Evolutionary conservation across 2,888 invertebrate genomes (phyloP).

Genomic region (Salpingus planirostris): DNA sequence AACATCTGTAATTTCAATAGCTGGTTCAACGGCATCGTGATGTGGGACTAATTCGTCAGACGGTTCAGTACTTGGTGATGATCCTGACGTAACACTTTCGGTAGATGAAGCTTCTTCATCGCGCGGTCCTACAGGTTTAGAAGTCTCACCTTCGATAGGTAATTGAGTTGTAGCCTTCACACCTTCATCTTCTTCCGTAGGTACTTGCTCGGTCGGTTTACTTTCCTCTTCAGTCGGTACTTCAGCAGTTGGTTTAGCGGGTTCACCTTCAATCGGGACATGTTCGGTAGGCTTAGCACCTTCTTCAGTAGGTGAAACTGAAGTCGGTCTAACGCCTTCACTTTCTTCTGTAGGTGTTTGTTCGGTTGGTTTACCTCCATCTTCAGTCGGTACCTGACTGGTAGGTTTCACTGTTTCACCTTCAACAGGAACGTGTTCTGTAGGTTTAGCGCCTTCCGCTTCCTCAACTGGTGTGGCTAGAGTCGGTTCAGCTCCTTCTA

Average conservation of each 20-base stretch:
- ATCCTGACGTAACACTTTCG: not conserved
- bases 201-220: conserved; percentile 3
- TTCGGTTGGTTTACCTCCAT: conserved; percentile 1
- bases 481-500: conserved; percentile 1
- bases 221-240: conserved; percentile 2
- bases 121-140: conserved; percentile 1
- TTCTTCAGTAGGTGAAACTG: conserved; percentile 8
- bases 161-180: not conserved
- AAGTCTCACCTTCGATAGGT: conserved; percentile 1
- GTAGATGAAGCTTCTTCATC: not conserved
- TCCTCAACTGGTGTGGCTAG: too few relatives aligned
- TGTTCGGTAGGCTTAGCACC: conserved; percentile 14
- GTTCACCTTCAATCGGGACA: not conserved
- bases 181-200: not conserved
- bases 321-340: conserved; percentile 3
- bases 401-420: not conserved
- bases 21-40: not conserved
- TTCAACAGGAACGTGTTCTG: too few relatives aligned
- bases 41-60: too few relatives aligned
- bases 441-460: not conserved
- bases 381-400: conserved; percentile 5
- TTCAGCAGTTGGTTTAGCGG: conserved; percentile 4
- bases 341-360: conserved; percentile 5
- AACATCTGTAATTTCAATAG: not conserved
- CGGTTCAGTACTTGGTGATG: not conserved